These are phyloP conservation scores for Stegodyphus mimosarum DNA, from an alignment of 1,140 invertebrate genomes.

Conservation along the genomic window DNA sequence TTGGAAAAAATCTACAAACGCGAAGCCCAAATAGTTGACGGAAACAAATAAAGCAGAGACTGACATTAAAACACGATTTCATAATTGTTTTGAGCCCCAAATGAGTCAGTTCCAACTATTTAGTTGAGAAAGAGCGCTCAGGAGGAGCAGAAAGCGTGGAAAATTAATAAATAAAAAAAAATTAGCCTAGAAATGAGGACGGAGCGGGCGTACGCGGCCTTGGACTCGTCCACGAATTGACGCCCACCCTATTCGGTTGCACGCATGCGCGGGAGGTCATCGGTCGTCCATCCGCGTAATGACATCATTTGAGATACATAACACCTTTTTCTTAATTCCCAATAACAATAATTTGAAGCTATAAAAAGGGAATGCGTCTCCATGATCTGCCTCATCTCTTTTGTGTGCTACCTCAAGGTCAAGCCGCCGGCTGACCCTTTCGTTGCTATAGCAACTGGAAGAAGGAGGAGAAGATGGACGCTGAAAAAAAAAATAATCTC, in stretches of 20 bases:
- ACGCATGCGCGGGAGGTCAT: constrained; percentile 7
- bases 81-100: not conserved
- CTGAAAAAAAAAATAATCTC: too few relatives aligned
- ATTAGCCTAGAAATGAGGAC: not conserved
- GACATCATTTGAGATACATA: too few relatives aligned
- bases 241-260: not conserved
- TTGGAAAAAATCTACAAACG: too few relatives aligned
- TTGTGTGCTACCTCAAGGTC: not conserved
- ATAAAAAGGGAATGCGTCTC: too few relatives aligned
- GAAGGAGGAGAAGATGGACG: too few relatives aligned
- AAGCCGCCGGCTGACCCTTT: too few relatives aligned
- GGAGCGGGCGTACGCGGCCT: constrained; percentile 1
- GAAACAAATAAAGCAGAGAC: not conserved
- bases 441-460: too few relatives aligned
- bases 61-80: constrained; percentile 7
- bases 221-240: not conserved
- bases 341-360: not conserved
- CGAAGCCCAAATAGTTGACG: too few relatives aligned
- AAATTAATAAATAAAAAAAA: not conserved
- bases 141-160: not conserved
- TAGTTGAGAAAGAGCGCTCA: too few relatives aligned
- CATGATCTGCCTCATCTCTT: too few relatives aligned
- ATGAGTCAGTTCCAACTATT: too few relatives aligned
- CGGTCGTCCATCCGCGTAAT: too few relatives aligned
- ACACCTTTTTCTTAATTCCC: not conserved